Percentiles rank a stretch among this genome's conserved stretches.
Conservation (phyloP, 2,888 invertebrate species). For the Agrotis exclamationis region DNA sequence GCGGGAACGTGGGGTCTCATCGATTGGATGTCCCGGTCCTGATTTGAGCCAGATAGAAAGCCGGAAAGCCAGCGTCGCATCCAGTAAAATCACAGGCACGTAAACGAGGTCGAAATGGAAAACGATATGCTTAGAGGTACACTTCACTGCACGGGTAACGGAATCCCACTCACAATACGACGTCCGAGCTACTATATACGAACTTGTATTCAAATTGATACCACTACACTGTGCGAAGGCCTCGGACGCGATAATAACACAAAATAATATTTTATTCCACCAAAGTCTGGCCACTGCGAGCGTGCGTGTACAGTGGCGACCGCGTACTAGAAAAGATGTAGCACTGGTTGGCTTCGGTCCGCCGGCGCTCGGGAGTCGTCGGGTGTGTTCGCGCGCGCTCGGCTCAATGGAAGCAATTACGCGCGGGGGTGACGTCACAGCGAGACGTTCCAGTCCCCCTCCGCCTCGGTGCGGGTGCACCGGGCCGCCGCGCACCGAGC, state of each 20-base stretch:
- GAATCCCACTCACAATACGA: conserved; percentile 58
- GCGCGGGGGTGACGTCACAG: conserved; percentile 84
- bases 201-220: conserved; percentile 53
- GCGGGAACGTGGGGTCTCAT: conserved; percentile 79
- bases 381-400: conserved; percentile 78
- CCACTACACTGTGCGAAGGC: conserved; percentile 64
- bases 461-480: conserved; percentile 72
- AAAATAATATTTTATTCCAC: conserved; percentile 67
- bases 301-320: conserved; percentile 79
- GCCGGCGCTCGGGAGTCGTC: conserved; percentile 77
- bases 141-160: conserved; percentile 76
- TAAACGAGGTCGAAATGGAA: conserved; percentile 85
- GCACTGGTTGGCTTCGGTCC: conserved; percentile 87
- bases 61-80: conserved; percentile 75
- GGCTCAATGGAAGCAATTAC: conserved; percentile 83
- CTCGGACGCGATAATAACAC: conserved; percentile 68
- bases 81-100: conserved; percentile 76
- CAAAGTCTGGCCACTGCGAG: conserved; percentile 70
- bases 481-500: conserved; percentile 35
- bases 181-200: conserved; percentile 43
- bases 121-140: conserved; percentile 71
- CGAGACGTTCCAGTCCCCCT: conserved; percentile 66
- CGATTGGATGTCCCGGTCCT: conserved; percentile 77
- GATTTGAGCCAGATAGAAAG: conserved; percentile 78
- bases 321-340: conserved; percentile 87